These are phyloP conservation scores for Pseudococcus viburni DNA, from an alignment of 2,888 invertebrate genomes.

Conservation along the genomic window DNA sequence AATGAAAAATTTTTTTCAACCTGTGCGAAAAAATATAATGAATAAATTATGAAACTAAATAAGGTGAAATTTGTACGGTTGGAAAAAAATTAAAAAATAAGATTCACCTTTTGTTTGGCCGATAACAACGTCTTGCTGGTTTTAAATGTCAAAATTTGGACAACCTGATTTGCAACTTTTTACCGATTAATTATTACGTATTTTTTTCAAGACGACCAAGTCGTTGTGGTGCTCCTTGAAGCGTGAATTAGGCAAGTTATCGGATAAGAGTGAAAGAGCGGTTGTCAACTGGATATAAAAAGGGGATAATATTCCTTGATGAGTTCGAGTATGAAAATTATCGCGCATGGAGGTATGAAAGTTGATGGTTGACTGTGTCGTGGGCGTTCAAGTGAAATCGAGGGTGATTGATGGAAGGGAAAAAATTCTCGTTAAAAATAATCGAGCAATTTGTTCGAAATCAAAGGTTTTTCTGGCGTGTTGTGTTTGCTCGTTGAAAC, in stretches of 20 bases:
- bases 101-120: background rate
- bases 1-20: background rate
- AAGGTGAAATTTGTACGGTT: background rate
- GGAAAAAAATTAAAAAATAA: background rate
- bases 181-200: background rate
- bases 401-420: too few relatives aligned
- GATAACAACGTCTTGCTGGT: background rate
- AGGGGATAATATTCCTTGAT: background rate
- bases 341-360: too few relatives aligned
- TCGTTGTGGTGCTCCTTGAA: background rate
- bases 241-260: background rate
- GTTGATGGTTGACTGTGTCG: too few relatives aligned
- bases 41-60: conserved; percentile 30
- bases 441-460: background rate
- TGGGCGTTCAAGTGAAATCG: background rate
- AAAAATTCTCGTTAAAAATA: background rate
- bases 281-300: background rate
- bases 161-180: background rate
- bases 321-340: too few relatives aligned
- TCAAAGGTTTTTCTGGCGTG: background rate
- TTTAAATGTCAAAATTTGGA: background rate
- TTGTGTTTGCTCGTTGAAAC: too few relatives aligned
- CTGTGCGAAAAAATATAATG: background rate
- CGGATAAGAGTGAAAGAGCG: background rate
- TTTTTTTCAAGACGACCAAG: background rate